Evolutionary conservation across 2,113 vertebrate species (phyloP).

Genomic region (Pelmatolapia mariae): DNA sequence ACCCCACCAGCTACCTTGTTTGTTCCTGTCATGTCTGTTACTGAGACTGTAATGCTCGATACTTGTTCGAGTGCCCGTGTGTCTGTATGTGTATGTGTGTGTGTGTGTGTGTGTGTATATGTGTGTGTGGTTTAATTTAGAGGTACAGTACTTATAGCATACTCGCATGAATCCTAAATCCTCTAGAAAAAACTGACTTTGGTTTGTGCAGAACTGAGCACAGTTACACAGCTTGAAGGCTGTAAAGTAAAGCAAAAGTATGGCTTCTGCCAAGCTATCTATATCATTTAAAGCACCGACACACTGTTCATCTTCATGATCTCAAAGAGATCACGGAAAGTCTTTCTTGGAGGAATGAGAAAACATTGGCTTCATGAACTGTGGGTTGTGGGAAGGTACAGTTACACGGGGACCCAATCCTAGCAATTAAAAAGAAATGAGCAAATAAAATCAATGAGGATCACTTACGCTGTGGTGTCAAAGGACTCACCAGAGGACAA

Average conservation of each 20-base stretch:
- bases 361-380: constrained; percentile 37
- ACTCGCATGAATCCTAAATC: neutral
- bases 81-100: neutral
- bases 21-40: constrained; percentile 55
- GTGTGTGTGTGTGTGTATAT: neutral
- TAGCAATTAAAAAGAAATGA: constrained; percentile 76
- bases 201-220: neutral
- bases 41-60: neutral
- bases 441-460: constrained; percentile 74
- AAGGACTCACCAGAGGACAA: constrained; percentile 67
- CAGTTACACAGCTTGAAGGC: neutral
- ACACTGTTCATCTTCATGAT: constrained; percentile 27
- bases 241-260: neutral
- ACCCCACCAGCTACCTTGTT: constrained; percentile 27
- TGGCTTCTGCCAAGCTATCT: neutral
- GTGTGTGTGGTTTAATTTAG: neutral
- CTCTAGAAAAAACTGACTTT: neutral
- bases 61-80: neutral
- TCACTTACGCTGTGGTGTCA: constrained; percentile 72
- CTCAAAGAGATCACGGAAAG: constrained; percentile 17
- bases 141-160: neutral
- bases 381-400: constrained; percentile 56
- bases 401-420: constrained; percentile 67
- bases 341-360: constrained; percentile 32
- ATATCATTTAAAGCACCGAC: constrained; percentile 14